phyloP scores from a whole-genome alignment of 1,140 invertebrate genomes.

The Ips nitidus region DNA sequence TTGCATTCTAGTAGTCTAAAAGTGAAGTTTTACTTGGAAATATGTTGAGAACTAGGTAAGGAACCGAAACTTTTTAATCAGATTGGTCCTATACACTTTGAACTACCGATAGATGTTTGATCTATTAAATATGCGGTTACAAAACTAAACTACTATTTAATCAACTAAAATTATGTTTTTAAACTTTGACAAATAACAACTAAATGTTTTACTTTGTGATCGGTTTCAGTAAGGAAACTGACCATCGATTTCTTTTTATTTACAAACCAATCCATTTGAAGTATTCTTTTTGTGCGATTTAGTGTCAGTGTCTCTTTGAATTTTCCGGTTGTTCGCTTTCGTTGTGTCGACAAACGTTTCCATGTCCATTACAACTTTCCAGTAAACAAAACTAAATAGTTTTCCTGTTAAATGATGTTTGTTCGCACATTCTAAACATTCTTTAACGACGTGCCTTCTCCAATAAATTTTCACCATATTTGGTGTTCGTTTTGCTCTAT shows the following conservation, averaged over 20 bases:
- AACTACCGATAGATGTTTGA: not conserved
- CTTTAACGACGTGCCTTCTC: no score
- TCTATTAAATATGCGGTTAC: no score
- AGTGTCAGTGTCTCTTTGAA: constrained; percentile 2
- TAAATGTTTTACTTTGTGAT: not conserved
- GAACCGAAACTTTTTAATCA: not conserved
- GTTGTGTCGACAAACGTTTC: not conserved
- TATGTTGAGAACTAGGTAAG: not conserved
- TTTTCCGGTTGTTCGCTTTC: not conserved
- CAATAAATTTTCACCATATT: no score
- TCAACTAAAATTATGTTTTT: not conserved
- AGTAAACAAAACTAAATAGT: constrained; percentile 4
- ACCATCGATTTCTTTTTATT: not conserved
- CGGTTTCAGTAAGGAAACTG: not conserved
- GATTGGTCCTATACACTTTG: not conserved
- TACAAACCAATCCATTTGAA: no score
- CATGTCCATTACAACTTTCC: constrained; percentile 1
- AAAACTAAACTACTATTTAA: not conserved
- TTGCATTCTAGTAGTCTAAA: no score
- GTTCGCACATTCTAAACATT: not conserved
- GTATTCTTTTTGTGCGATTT: not conserved
- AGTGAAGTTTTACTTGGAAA: not conserved
- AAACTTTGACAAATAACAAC: not conserved
- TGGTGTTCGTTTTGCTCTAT: no score
- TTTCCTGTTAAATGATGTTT: constrained; percentile 1